These are phyloP conservation scores for Ornithorhynchus anatinus DNA, from an alignment of 2,113 vertebrate genomes.

Conservation along the genomic window DNA sequence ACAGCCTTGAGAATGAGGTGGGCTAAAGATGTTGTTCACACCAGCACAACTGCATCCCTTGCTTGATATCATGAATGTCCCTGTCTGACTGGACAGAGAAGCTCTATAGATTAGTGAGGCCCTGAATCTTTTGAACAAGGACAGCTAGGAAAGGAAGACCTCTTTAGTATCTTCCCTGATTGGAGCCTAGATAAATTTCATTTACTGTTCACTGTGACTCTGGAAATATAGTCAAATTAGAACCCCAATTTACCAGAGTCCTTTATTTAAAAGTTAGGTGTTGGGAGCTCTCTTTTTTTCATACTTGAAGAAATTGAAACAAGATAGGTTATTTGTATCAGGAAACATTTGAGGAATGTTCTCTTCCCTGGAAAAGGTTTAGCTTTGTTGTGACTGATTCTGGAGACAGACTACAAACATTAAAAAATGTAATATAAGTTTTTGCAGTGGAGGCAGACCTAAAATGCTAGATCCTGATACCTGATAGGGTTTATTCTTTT, in stretches of 20 bases:
- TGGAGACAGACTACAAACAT: constrained; percentile 33
- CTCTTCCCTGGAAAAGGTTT: constrained; percentile 9
- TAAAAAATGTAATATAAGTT: background rate
- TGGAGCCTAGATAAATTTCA: background rate
- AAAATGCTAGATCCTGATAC: constrained; percentile 9
- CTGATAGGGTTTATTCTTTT: background rate
- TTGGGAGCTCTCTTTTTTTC: constrained; percentile 33
- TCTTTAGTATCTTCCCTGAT: too few relatives aligned
- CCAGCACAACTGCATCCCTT: too few relatives aligned
- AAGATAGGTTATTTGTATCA: constrained; percentile 3
- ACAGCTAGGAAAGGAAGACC: too few relatives aligned
- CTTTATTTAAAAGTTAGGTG: background rate
- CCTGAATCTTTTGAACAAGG: too few relatives aligned
- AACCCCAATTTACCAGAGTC: background rate
- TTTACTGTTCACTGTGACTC: background rate
- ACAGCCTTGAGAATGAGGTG: background rate
- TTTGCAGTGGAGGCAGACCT: constrained; percentile 14
- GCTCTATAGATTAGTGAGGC: too few relatives aligned
- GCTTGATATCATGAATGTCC: too few relatives aligned
- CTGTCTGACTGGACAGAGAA: too few relatives aligned
- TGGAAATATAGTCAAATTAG: background rate
- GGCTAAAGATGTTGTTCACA: too few relatives aligned
- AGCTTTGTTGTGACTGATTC: constrained; percentile 45
- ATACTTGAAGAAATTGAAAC: constrained; percentile 30
- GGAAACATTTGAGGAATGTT: constrained; percentile 33